Percentiles rank a stretch among this genome's conserved stretches.
These are phyloP conservation scores for Eristalis tenax DNA, from an alignment of 2,888 invertebrate genomes.

Conservation along the genomic window DNA sequence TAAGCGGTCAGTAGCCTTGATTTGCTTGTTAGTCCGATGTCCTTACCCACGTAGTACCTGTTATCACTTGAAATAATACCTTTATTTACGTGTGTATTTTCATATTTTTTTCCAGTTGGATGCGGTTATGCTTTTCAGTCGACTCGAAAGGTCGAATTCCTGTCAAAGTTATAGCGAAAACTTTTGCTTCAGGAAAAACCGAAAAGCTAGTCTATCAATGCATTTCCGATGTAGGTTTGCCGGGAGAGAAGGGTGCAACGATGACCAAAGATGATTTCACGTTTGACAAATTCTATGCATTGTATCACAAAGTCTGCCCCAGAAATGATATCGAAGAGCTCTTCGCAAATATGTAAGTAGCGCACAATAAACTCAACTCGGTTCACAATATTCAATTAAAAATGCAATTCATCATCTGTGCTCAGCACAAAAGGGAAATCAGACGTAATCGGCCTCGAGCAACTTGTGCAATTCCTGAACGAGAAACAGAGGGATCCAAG, in stretches of 20 bases:
- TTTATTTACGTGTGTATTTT: neutral
- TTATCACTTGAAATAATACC: neutral
- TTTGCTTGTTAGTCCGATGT: neutral
- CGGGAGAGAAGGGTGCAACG: slow-evolving; percentile 96
- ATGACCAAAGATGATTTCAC: slow-evolving; percentile 97
- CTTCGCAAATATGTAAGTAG: slow-evolving; percentile 94
- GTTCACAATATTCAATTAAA: neutral
- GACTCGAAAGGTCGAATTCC: slow-evolving; percentile 98
- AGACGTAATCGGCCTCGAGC: slow-evolving; percentile 91
- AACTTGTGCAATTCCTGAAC: slow-evolving; percentile 96
- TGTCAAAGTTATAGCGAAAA: slow-evolving; percentile 96
- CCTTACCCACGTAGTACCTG: neutral
- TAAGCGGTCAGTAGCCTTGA: neutral
- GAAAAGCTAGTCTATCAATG: slow-evolving; percentile 99
- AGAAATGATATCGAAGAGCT: slow-evolving; percentile 99
- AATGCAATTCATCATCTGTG: slow-evolving; percentile 52
- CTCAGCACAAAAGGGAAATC: slow-evolving; percentile 93
- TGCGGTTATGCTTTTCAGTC: slow-evolving; percentile 96
- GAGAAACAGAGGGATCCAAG: slow-evolving; percentile 99
- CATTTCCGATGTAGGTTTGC: slow-evolving; percentile 95
- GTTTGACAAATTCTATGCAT: slow-evolving; percentile 98
- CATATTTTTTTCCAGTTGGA: slow-evolving; percentile 89
- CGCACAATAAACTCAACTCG: neutral
- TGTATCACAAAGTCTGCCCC: slow-evolving; percentile 99
- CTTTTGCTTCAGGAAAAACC: slow-evolving; percentile 99